Evolutionary conservation across 2,113 vertebrate species (phyloP).

Genomic region (Sorex araneus): DNA sequence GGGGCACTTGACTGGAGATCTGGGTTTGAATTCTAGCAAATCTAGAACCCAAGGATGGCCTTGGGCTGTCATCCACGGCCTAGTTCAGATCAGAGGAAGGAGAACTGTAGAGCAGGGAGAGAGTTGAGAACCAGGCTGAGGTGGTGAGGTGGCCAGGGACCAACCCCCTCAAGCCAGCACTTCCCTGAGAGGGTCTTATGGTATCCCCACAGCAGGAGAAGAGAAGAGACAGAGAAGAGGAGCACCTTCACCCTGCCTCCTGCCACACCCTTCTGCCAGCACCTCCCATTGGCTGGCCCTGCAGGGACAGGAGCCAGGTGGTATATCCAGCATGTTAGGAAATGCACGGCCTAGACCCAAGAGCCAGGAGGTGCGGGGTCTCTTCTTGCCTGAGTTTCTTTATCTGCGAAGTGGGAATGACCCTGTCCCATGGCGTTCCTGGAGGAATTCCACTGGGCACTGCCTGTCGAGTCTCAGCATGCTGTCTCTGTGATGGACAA

Average conservation of each 20-base stretch:
- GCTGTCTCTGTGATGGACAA: not conserved
- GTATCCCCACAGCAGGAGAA: not conserved
- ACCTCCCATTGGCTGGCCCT: not conserved
- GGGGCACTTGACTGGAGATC: not conserved
- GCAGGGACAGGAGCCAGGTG: not conserved
- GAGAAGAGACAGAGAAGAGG: not conserved
- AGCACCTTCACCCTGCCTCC: not conserved
- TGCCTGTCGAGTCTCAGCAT: not conserved
- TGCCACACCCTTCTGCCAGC: not conserved
- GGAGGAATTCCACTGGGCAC: not conserved
- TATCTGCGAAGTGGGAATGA: not conserved
- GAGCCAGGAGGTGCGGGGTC: rapidly evolving
- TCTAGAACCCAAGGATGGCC: not conserved
- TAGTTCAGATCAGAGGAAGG: not conserved
- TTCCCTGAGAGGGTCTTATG: not conserved
- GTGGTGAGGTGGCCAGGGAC: not conserved
- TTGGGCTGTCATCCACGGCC: not conserved
- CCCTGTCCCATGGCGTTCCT: rapidly evolving
- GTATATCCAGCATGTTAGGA: not conserved
- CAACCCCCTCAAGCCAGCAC: not conserved
- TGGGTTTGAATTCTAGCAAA: not conserved
- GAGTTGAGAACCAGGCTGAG: not conserved
- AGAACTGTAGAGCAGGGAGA: not conserved
- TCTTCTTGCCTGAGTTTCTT: not conserved
- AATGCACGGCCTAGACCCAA: not conserved